Evolutionary conservation across 1,140 invertebrate species (phyloP).

Genomic region (Caenorhabditis brenneri): DNA sequence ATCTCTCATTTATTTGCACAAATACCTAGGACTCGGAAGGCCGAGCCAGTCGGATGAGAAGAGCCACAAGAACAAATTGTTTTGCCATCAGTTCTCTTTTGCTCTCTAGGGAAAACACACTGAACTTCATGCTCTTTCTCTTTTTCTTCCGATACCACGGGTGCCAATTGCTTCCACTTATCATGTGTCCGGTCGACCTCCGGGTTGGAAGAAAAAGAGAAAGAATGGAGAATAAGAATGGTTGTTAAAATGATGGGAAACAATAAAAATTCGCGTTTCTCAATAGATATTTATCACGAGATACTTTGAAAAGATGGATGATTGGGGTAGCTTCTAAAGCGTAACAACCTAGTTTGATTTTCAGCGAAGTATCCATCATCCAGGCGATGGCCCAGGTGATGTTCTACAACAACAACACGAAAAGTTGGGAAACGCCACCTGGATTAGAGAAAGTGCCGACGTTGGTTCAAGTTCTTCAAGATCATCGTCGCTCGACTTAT

Average conservation of each 20-base stretch:
- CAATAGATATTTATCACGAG: too few relatives aligned
- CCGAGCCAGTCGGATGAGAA: background rate
- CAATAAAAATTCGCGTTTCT: background rate
- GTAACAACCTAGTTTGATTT: background rate
- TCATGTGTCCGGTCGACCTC: slow-evolving; percentile 3
- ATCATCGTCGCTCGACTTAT: background rate
- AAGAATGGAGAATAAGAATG: background rate
- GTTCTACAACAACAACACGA: background rate
- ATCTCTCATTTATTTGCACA: background rate
- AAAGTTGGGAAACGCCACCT: background rate
- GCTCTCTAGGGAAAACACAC: too few relatives aligned
- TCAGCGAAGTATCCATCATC: background rate
- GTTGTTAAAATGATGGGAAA: background rate
- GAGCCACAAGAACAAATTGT: background rate
- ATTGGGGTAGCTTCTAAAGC: too few relatives aligned
- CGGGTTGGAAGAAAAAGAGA: background rate
- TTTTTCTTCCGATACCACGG: background rate
- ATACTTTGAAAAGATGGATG: too few relatives aligned
- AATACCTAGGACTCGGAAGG: background rate
- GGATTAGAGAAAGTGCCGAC: background rate
- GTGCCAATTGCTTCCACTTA: slow-evolving; percentile 16
- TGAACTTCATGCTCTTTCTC: background rate
- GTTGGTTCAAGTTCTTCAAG: background rate
- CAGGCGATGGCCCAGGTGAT: background rate
- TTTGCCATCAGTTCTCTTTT: background rate